These are phyloP conservation scores for Poeciliopsis presidionis DNA, from an alignment of 2,797 vertebrate genomes.

Conservation along the genomic window DNA sequence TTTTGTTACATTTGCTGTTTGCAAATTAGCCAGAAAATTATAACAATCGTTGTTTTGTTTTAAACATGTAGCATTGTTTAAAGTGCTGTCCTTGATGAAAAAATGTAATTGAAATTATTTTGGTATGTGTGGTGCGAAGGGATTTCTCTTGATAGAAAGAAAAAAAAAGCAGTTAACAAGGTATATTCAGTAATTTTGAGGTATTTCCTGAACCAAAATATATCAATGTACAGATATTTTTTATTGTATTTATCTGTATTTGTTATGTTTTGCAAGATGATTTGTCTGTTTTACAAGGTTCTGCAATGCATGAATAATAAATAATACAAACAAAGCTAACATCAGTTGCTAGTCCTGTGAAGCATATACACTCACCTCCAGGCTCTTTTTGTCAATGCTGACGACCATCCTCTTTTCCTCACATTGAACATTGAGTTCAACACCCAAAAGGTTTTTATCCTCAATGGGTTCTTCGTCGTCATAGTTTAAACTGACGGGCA, in stretches of 20 bases:
- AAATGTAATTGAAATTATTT: too few species aligned
- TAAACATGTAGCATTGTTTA: too few species aligned
- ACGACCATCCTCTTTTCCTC: conserved; percentile 89
- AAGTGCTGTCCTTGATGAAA: too few species aligned
- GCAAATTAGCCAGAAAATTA: too few species aligned
- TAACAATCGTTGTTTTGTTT: neutral
- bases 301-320: neutral
- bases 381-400: conserved; percentile 87
- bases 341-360: too few species aligned
- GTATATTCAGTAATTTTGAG: neutral
- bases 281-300: neutral
- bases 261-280: neutral
- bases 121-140: neutral
- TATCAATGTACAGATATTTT: neutral
- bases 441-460: conserved; percentile 76
- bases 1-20: neutral
- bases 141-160: neutral
- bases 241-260: neutral
- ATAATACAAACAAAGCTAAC: neutral
- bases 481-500: conserved; percentile 59
- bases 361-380: conserved; percentile 83
- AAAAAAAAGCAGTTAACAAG: neutral
- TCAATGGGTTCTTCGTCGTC: conserved; percentile 80
- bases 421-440: conserved; percentile 86
- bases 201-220: neutral